Evolutionary conservation across 2,888 invertebrate genomes (phyloP), one percentile per base, ranked within the genome.

Genomic region (Stenolophus ochropezus): DNA sequence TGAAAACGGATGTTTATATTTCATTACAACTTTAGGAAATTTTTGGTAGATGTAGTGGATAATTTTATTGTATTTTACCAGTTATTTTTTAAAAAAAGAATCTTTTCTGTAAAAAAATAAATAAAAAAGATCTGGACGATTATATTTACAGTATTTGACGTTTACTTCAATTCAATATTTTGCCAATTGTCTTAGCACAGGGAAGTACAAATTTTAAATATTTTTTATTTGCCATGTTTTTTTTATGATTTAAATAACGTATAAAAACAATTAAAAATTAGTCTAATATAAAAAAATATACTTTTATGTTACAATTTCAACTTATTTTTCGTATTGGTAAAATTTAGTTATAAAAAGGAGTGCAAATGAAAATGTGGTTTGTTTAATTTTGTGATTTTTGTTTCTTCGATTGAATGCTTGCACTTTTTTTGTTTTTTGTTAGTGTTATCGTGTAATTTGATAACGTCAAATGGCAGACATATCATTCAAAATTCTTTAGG

Each of bases 91-190:
- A 42, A 49, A 73, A n/a, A 49, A 49, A 20, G 20, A 18, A 47
- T 49, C 27, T 73, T 73, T 73, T 73, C 49, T 73, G 73, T 73
- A 73, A 47, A 73, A 73, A 71, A 71, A 47, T 33, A 20, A 73
- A 69, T 69, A 69, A 61, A 69, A 69, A 42, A 18, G 42, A 33
- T 42, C 6, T 25, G 33, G 27, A 42, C 65, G 25, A 65, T 16
- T 69, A 69, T 69, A 69, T 69, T 69, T 69, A 33, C 42, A 69
- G 11, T 42, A 69, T 33, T 69, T 16, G 1, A 11, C n/a, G 21
- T 56, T 56, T 23, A 61, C 14, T 61, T 3, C 23, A 23, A 23
- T 25, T 14, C 1, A 58, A 21, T 2, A n/a, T 58, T 23, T 58
- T 58, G n/a, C n/a, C n/a, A n/a, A n/a, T n/a, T n/a, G n/a, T n/a